phyloP scores from a whole-genome alignment of 2,888 invertebrate species.

The Notodonta ziczac region DNA sequence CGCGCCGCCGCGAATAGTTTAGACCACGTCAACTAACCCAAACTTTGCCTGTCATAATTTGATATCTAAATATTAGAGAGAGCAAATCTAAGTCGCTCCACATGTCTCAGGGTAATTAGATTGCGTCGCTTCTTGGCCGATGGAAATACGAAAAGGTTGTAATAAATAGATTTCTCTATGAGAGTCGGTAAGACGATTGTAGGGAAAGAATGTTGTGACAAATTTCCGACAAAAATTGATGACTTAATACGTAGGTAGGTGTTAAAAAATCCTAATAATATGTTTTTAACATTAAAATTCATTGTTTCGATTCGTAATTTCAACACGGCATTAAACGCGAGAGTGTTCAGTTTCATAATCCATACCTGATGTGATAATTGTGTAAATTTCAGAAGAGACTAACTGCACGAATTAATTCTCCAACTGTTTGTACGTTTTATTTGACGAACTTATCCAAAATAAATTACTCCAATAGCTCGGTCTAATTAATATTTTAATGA shows the following conservation, averaged over 20 bases:
- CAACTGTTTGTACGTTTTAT: too few relatives aligned
- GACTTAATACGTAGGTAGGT: neutral
- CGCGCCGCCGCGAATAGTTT: neutral
- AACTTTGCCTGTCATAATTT: slow-evolving; percentile 7
- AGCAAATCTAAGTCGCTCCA: neutral
- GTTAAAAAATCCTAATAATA: too few relatives aligned
- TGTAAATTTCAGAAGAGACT: too few relatives aligned
- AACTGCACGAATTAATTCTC: too few relatives aligned
- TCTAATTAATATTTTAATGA: neutral
- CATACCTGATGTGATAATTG: too few relatives aligned
- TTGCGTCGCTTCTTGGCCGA: neutral
- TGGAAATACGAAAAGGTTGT: neutral
- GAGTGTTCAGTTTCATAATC: too few relatives aligned
- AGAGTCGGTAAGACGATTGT: neutral
- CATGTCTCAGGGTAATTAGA: neutral
- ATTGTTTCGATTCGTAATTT: too few relatives aligned
- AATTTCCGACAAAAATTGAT: neutral
- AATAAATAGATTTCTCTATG: neutral
- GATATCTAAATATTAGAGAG: slow-evolving; percentile 4
- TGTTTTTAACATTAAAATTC: too few relatives aligned
- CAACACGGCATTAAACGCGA: too few relatives aligned
- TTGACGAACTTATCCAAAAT: too few relatives aligned
- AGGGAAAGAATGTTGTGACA: too few relatives aligned
- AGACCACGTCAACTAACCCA: neutral
- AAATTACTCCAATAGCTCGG: too few relatives aligned